phyloP scores from a whole-genome alignment of 2,888 invertebrate genomes.

The Brachypalpus laphriformis region DNA sequence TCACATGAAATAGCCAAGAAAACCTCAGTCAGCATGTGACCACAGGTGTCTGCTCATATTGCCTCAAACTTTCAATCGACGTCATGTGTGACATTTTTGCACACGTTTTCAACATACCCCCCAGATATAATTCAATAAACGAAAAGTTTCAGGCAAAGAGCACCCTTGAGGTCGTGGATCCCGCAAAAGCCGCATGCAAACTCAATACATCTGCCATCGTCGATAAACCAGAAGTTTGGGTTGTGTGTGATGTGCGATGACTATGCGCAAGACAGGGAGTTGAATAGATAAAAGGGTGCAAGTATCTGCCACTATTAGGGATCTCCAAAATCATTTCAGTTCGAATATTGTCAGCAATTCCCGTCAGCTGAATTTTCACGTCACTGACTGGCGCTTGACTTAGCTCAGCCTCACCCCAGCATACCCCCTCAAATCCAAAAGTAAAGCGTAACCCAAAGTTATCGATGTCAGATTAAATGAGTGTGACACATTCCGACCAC shows the following conservation, averaged over 20 bases:
- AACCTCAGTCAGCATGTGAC: slow-evolving; percentile 30
- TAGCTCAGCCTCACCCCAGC: background rate
- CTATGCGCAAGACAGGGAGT: slow-evolving; percentile 17
- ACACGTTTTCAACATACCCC: slow-evolving; percentile 34
- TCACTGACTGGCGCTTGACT: slow-evolving; percentile 46
- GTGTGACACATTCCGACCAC: slow-evolving; percentile 73
- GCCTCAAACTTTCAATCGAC: slow-evolving; percentile 26
- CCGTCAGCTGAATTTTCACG: slow-evolving; percentile 60
- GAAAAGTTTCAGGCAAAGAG: slow-evolving; percentile 41
- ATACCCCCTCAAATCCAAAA: background rate
- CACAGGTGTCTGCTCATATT: slow-evolving; percentile 61
- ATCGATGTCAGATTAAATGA: slow-evolving; percentile 73
- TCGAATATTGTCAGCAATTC: slow-evolving; percentile 56
- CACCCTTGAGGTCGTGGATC: slow-evolving; percentile 17
- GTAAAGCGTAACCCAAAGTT: slow-evolving; percentile 51
- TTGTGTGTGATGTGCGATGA: background rate
- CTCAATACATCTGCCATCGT: slow-evolving; percentile 43
- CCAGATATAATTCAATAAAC: slow-evolving; percentile 61
- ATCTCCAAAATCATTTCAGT: slow-evolving; percentile 18
- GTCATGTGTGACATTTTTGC: slow-evolving; percentile 46
- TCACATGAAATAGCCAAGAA: slow-evolving; percentile 37
- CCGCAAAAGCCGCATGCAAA: slow-evolving; percentile 54
- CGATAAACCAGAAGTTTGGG: slow-evolving; percentile 45
- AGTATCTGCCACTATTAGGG: background rate
- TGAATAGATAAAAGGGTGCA: background rate